Evolutionary conservation across 2,113 vertebrate species (phyloP).

Genomic region (pig (Sus scrofa)): DNA sequence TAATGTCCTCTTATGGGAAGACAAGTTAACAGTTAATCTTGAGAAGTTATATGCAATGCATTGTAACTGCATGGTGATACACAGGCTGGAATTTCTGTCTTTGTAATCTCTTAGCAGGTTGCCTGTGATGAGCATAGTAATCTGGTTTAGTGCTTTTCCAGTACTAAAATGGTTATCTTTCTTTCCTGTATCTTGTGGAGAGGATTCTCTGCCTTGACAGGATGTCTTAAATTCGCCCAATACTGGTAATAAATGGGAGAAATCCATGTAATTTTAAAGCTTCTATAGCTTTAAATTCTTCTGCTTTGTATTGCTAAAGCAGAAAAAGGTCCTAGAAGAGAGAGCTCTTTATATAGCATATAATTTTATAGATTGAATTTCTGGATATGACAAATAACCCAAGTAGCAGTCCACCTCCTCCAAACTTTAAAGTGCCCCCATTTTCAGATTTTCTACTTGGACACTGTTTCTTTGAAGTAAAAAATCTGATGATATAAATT

Average conservation of each 20-base stretch:
- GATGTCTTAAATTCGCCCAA: conserved; percentile 28
- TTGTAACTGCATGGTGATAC: not conserved
- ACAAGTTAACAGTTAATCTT: not conserved
- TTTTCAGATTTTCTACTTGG: not conserved
- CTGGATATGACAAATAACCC: not conserved
- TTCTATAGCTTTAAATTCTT: too few relatives aligned
- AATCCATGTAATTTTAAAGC: not conserved
- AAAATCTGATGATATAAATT: not conserved
- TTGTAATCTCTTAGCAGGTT: not conserved
- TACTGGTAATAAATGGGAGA: not conserved
- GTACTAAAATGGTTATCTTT: not conserved
- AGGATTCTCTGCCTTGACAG: not conserved
- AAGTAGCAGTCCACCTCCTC: not conserved
- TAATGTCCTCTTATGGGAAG: not conserved
- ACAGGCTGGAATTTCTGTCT: not conserved
- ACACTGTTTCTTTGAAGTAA: not conserved
- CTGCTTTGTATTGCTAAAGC: not conserved
- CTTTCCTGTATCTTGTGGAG: not conserved
- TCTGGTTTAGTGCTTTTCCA: conserved; percentile 9
- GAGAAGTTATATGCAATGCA: not conserved
- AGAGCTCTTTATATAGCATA: not conserved
- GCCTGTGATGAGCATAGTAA: not conserved
- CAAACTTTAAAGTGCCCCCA: not conserved
- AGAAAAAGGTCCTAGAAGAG: not conserved
- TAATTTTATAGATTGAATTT: not conserved